A percentile compares a stretch with the other conserved stretches of the same genome.
These are phyloP conservation scores for Riptortus pedestris DNA, from an alignment of 1,140 invertebrate genomes.

Conservation along the genomic window DNA sequence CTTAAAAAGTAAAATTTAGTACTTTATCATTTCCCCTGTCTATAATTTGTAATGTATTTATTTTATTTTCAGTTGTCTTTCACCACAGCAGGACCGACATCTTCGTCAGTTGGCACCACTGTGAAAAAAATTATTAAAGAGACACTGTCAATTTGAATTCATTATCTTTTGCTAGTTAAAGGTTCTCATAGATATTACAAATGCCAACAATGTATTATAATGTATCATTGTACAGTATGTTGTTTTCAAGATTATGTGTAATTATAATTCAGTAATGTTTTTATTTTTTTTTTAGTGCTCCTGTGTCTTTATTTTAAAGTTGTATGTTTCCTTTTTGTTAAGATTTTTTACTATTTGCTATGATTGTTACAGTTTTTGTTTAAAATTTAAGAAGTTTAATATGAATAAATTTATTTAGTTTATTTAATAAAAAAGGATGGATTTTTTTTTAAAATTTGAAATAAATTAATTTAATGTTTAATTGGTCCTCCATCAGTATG, in stretches of 20 bases:
- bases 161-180: neutral
- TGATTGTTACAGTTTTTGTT: neutral
- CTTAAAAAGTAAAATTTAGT: no score
- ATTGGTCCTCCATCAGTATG: no score
- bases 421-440: no score
- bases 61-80: constrained; percentile 49
- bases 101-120: constrained; percentile 67
- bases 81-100: constrained; percentile 57
- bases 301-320: neutral
- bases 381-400: neutral
- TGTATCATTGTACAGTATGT: neutral
- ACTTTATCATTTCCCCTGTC: no score
- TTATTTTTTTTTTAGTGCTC: neutral
- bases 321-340: neutral
- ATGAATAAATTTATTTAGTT: neutral
- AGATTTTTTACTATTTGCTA: neutral
- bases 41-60: no score
- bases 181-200: neutral
- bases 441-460: no score
- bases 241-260: neutral
- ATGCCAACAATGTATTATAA: neutral
- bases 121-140: constrained; percentile 84
- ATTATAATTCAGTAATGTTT: neutral
- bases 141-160: constrained; percentile 59
- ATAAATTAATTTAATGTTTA: no score